These are phyloP conservation scores for Buathra laborator DNA, from an alignment of 2,888 invertebrate genomes.

Conservation along the genomic window DNA sequence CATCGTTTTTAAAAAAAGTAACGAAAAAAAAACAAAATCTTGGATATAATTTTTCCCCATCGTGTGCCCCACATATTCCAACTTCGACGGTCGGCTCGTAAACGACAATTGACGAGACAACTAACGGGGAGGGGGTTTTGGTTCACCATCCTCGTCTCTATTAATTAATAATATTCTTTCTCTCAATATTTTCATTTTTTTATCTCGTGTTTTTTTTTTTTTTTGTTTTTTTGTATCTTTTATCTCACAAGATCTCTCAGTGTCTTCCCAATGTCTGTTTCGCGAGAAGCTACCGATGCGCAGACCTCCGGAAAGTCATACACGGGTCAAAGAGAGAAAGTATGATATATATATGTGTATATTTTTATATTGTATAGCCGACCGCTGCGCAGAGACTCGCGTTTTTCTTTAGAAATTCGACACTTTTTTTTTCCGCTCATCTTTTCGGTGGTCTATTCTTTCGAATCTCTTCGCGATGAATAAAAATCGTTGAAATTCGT, in stretches of 20 bases:
- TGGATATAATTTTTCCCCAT: constrained; percentile 66
- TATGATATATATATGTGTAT: constrained; percentile 65
- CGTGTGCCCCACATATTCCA: constrained; percentile 60
- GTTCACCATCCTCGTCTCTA: constrained; percentile 57
- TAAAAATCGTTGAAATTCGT: constrained; percentile 28
- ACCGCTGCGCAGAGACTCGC: constrained; percentile 58
- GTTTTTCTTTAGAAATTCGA: constrained; percentile 52
- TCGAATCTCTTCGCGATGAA: not conserved
- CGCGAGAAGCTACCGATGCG: constrained; percentile 40
- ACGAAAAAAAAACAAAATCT: constrained; percentile 73
- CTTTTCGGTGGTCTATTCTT: not conserved
- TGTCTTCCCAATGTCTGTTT: constrained; percentile 28
- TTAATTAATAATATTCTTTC: constrained; percentile 49
- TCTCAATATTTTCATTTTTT: constrained; percentile 59
- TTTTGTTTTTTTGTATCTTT: not conserved
- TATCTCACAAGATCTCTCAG: constrained; percentile 48
- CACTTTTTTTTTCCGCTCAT: not conserved
- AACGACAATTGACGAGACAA: constrained; percentile 59
- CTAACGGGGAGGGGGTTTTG: constrained; percentile 51
- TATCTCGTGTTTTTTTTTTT: constrained; percentile 29
- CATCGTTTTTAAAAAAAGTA: constrained; percentile 69
- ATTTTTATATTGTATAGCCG: constrained; percentile 62
- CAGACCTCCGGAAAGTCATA: constrained; percentile 55
- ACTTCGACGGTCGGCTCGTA: constrained; percentile 37
- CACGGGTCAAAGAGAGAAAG: constrained; percentile 71